A percentile compares a stretch with the other conserved stretches of the same genome.
Conservation (phyloP, 2,797 vertebrate species). For the Hemibagrus guttatus region DNA sequence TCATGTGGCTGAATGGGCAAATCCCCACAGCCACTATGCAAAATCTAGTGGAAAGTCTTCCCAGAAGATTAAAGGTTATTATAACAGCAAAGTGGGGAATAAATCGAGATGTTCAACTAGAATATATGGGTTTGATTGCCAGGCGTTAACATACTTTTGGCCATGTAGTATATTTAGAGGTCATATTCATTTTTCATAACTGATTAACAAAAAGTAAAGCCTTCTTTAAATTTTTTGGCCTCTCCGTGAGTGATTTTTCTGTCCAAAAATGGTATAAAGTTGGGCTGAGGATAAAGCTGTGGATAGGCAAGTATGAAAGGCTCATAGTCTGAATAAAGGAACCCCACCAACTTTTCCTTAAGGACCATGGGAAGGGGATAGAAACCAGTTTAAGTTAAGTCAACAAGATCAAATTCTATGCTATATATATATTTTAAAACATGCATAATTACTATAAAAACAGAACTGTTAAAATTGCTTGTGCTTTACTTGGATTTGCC, state of each 20-base stretch:
- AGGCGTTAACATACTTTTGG: neutral
- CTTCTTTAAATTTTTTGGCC: neutral
- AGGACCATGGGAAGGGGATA: neutral
- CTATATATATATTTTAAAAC: neutral
- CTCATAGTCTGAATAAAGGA: neutral
- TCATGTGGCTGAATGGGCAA: neutral
- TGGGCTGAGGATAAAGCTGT: neutral
- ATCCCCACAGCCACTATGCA: neutral
- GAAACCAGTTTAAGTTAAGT: neutral
- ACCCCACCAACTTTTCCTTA: neutral
- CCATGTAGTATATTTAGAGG: neutral
- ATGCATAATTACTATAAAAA: neutral
- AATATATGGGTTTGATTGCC: neutral
- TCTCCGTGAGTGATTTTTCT: neutral
- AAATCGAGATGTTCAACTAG: neutral
- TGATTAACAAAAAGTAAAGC: neutral
- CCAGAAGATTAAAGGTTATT: neutral
- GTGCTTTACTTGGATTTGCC: neutral
- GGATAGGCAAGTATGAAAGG: neutral
- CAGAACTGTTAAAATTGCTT: conserved; percentile 1
- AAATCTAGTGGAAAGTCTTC: neutral
- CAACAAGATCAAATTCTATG: neutral
- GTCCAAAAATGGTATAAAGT: neutral
- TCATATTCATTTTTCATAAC: neutral
- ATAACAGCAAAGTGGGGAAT: neutral